Percentiles rank a stretch among this genome's conserved stretches.
These are phyloP conservation scores for Nomada flava DNA, from an alignment of 2,888 invertebrate species.

Conservation along the genomic window DNA sequence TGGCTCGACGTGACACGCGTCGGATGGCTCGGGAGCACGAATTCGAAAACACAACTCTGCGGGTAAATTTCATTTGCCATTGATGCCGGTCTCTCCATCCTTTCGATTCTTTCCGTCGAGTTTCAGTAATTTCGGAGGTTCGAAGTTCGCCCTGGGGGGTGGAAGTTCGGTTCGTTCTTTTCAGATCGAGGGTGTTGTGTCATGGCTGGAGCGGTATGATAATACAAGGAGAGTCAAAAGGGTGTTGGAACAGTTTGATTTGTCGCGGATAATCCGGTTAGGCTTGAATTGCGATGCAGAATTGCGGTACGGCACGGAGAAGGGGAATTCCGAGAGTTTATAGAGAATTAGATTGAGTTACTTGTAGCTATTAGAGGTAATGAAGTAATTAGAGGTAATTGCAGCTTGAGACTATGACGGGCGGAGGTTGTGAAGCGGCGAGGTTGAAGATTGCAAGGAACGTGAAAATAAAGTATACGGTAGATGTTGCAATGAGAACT, in stretches of 20 bases:
- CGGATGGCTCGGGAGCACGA: slow-evolving; percentile 6
- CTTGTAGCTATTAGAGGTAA: not conserved
- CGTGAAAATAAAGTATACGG: not conserved
- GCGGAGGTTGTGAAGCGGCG: not conserved
- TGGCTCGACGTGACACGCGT: slow-evolving; percentile 23
- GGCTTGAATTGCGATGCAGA: not conserved
- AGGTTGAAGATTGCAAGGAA: not conserved
- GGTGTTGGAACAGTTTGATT: not conserved
- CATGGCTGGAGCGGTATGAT: not conserved
- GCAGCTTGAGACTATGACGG: not conserved
- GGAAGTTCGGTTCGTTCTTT: not conserved
- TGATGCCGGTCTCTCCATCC: slow-evolving; percentile 5
- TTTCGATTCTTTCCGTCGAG: slow-evolving; percentile 36
- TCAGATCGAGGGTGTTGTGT: not conserved
- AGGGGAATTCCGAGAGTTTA: not conserved
- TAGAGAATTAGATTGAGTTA: not conserved
- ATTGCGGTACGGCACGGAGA: not conserved
- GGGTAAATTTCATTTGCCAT: slow-evolving; percentile 49
- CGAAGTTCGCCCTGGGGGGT: slow-evolving; percentile 32
- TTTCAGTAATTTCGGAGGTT: slow-evolving; percentile 21
- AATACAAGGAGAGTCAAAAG: slow-evolving; percentile 7
- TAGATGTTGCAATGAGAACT: not conserved
- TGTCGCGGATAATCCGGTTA: not conserved
- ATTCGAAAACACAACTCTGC: slow-evolving; percentile 13
- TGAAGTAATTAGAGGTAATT: slow-evolving; percentile 10